These are phyloP conservation scores for Neomorphus geoffroyi DNA, from an alignment of 2,797 vertebrate genomes.

Conservation along the genomic window DNA sequence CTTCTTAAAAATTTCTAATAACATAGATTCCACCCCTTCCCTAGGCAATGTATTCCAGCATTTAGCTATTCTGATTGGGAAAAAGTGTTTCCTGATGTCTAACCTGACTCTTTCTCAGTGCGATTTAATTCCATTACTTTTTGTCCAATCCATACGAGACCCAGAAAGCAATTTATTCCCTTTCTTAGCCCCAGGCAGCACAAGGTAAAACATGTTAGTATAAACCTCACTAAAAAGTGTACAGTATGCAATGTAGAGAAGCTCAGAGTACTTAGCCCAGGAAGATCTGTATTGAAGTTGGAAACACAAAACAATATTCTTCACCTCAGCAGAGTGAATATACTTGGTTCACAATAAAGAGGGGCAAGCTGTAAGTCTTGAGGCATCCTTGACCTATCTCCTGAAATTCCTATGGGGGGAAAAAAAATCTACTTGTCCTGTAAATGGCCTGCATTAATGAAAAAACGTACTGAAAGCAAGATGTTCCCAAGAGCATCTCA, in stretches of 20 bases:
- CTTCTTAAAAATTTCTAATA: conserved; percentile 51
- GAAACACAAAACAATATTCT: background rate
- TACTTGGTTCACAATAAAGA: background rate
- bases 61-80: conserved; percentile 27
- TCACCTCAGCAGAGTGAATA: background rate
- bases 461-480: background rate
- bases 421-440: background rate
- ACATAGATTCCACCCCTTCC: conserved; percentile 53
- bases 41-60: conserved; percentile 54
- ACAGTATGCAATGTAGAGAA: background rate
- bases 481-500: background rate
- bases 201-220: conserved; percentile 40
- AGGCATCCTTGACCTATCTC: background rate
- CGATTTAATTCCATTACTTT: conserved; percentile 35
- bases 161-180: conserved; percentile 29
- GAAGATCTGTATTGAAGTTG: background rate
- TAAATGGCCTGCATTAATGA: background rate
- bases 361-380: background rate
- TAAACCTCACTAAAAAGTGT: background rate
- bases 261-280: background rate
- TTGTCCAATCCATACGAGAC: conserved; percentile 34
- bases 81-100: conserved; percentile 59
- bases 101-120: conserved; percentile 8
- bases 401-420: background rate
- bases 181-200: conserved; percentile 48